These are phyloP conservation scores for Axinella damicornis DNA, from an alignment of 37 sponge, comb jelly and placozoan genomes.

Conservation along the genomic window DNA sequence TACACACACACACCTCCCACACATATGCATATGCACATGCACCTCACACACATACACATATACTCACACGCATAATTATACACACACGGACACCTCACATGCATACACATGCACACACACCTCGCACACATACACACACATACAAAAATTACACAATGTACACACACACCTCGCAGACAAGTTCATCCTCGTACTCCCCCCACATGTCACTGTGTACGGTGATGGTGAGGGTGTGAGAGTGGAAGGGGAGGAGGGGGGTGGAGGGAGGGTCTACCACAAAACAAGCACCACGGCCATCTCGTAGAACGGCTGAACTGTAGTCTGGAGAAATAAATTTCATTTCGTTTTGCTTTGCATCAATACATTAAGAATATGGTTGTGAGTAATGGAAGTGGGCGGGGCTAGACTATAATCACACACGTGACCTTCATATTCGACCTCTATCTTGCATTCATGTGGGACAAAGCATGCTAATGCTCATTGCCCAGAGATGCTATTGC, in stretches of 20 bases:
- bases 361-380: too few relatives aligned
- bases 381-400: too few relatives aligned
- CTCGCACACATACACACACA: background rate
- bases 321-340: constrained; percentile 1
- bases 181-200: constrained; percentile 83
- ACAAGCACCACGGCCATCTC: constrained; percentile 76
- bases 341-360: too few relatives aligned
- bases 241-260: constrained; percentile 60
- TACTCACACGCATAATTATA: background rate
- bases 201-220: constrained; percentile 88
- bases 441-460: too few relatives aligned
- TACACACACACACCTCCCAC: constrained; percentile 19
- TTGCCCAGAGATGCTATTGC: too few relatives aligned
- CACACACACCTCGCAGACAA: constrained; percentile 58
- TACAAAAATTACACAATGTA: too few relatives aligned
- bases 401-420: too few relatives aligned
- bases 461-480: too few relatives aligned
- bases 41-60: too few relatives aligned
- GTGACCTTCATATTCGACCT: too few relatives aligned
- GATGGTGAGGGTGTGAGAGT: constrained; percentile 52
- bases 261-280: constrained; percentile 68
- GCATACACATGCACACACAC: too few relatives aligned
- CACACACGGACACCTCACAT: background rate
- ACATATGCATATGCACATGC: background rate
- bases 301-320: constrained; percentile 29